These are phyloP conservation scores for Palythoa grandis DNA, from an alignment of 92 coral and sea anemone genomes.

Conservation along the genomic window DNA sequence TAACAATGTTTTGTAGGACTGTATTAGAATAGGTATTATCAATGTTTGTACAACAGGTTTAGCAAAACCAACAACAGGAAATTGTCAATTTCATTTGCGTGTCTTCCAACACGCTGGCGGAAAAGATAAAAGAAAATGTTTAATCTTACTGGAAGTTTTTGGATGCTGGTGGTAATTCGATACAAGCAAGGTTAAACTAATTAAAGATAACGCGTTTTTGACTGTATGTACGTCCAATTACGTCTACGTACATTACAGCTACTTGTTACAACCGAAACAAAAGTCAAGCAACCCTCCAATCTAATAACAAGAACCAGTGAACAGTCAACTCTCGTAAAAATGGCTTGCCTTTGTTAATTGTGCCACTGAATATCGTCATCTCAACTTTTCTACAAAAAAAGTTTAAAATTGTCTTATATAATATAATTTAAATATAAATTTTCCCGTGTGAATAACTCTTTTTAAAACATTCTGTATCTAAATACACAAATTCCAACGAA, in stretches of 20 bases:
- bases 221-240: not conserved
- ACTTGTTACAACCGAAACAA: too few relatives aligned
- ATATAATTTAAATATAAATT: not conserved
- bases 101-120: conserved; percentile 34
- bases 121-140: conserved; percentile 40
- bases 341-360: not conserved
- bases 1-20: not conserved
- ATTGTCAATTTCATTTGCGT: conserved; percentile 23
- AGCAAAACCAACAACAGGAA: conserved; percentile 36
- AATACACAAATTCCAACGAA: conserved; percentile 29
- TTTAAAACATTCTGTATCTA: not conserved
- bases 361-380: not conserved
- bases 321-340: not conserved
- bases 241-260: too few relatives aligned
- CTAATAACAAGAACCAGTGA: too few relatives aligned
- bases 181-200: not conserved
- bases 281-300: not conserved
- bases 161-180: conserved; percentile 21
- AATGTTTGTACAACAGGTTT: conserved; percentile 41
- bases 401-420: not conserved
- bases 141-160: conserved; percentile 12
- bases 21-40: conserved; percentile 35
- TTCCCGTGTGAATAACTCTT: conserved; percentile 23
- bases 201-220: not conserved
- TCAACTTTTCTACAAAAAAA: not conserved